A percentile compares a stretch with the other conserved stretches of the same genome.
These are phyloP conservation scores for Barbus barbus DNA, from an alignment of 2,113 vertebrate genomes.

Conservation along the genomic window DNA sequence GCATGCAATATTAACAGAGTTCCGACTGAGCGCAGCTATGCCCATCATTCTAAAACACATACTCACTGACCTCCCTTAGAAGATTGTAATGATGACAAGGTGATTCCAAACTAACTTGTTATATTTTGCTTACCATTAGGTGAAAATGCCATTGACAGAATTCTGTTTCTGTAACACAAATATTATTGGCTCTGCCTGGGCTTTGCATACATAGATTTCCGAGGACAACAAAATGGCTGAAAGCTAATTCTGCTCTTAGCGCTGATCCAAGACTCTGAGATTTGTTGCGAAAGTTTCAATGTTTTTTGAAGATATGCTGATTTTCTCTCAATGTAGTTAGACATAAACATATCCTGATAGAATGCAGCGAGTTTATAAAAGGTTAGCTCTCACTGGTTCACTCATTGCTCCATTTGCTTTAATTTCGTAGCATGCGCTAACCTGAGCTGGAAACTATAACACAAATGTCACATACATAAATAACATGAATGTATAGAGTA, in stretches of 20 bases:
- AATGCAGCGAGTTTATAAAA: not conserved
- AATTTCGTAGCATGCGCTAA: not conserved
- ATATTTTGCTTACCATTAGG: too few relatives aligned
- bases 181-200: conserved; percentile 1
- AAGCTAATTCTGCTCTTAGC: not conserved
- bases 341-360: not conserved
- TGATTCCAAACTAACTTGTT: not conserved
- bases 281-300: not conserved
- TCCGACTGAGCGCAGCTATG: not conserved
- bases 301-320: not conserved
- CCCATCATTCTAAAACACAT: not conserved
- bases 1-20: conserved; percentile 23
- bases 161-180: conserved; percentile 34
- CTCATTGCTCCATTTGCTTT: not conserved
- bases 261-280: not conserved
- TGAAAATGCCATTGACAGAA: too few relatives aligned
- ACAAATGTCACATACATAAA: not conserved
- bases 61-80: not conserved
- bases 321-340: not conserved
- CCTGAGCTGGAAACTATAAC: not conserved
- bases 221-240: conserved; percentile 11
- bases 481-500: not conserved
- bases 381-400: not conserved
- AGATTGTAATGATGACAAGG: not conserved
- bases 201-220: conserved; percentile 25